phyloP scores from a whole-genome alignment of 2,888 invertebrate genomes.

The Tortricodes alternella region DNA sequence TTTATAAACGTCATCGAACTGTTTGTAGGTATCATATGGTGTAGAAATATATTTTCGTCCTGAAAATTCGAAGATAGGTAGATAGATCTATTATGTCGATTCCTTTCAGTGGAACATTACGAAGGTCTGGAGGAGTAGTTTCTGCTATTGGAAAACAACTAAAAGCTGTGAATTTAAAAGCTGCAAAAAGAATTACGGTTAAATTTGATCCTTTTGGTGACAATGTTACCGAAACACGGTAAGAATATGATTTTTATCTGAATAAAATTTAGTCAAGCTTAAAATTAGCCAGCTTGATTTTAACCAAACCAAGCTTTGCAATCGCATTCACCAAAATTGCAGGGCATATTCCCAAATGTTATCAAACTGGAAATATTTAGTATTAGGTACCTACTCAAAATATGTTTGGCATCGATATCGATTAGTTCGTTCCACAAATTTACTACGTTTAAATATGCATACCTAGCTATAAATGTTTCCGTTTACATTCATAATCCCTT shows the following conservation, averaged over 20 bases:
- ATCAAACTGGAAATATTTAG: too few species aligned
- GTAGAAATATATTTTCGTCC: constrained; percentile 31
- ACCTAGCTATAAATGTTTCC: not conserved
- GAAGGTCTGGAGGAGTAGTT: constrained; percentile 86
- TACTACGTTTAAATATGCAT: too few species aligned
- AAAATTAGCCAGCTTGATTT: not conserved
- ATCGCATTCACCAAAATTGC: too few species aligned
- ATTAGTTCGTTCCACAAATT: too few species aligned
- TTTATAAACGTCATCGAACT: not conserved
- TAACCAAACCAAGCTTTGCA: too few species aligned
- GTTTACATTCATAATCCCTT: not conserved
- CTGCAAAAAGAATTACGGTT: constrained; percentile 88
- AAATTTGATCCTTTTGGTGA: constrained; percentile 93
- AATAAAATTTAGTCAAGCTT: not conserved
- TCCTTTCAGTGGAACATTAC: constrained; percentile 86
- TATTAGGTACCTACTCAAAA: too few species aligned
- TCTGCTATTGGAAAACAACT: constrained; percentile 89
- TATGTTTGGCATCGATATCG: too few species aligned
- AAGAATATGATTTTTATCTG: constrained; percentile 45
- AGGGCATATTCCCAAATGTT: too few species aligned
- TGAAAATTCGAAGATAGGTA: constrained; percentile 48
- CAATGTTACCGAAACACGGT: constrained; percentile 86
- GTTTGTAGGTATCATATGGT: constrained; percentile 14
- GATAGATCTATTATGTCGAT: constrained; percentile 87
- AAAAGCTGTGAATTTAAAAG: constrained; percentile 88